Percentiles rank a stretch among this genome's conserved stretches.
These are phyloP conservation scores for Hypolimnas misippus DNA, from an alignment of 2,888 invertebrate species.

Conservation along the genomic window DNA sequence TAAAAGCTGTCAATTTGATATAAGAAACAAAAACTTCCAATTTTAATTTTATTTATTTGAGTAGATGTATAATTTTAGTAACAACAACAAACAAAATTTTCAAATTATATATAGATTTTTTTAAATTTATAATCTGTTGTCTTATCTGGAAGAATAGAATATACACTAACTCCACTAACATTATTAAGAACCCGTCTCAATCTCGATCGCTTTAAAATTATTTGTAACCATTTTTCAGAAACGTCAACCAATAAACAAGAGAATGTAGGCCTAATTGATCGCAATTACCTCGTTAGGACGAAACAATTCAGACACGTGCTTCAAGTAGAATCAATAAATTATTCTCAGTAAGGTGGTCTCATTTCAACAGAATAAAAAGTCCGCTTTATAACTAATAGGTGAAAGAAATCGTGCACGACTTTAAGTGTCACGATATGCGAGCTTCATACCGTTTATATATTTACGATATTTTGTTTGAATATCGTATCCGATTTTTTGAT, in stretches of 20 bases:
- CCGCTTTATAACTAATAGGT: conserved; percentile 34
- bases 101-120: too few species aligned
- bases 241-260: conserved; percentile 2
- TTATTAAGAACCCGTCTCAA: too few species aligned
- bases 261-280: conserved; percentile 13
- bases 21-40: too few species aligned
- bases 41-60: too few species aligned
- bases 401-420: conserved; percentile 36
- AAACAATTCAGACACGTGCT: conserved; percentile 26
- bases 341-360: conserved; percentile 21
- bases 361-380: conserved; percentile 30
- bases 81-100: too few species aligned
- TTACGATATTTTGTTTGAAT: neutral
- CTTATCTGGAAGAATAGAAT: too few species aligned
- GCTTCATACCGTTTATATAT: conserved; percentile 9
- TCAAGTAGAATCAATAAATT: conserved; percentile 24
- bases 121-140: too few species aligned
- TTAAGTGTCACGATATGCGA: conserved; percentile 37
- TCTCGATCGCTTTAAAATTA: neutral
- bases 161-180: too few species aligned
- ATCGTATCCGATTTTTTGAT: neutral
- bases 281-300: conserved; percentile 23
- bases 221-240: conserved; percentile 5
- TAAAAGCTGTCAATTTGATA: too few species aligned
- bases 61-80: too few species aligned